phyloP scores from a whole-genome alignment of 1,140 invertebrate genomes.

The Dreissena polymorpha region DNA sequence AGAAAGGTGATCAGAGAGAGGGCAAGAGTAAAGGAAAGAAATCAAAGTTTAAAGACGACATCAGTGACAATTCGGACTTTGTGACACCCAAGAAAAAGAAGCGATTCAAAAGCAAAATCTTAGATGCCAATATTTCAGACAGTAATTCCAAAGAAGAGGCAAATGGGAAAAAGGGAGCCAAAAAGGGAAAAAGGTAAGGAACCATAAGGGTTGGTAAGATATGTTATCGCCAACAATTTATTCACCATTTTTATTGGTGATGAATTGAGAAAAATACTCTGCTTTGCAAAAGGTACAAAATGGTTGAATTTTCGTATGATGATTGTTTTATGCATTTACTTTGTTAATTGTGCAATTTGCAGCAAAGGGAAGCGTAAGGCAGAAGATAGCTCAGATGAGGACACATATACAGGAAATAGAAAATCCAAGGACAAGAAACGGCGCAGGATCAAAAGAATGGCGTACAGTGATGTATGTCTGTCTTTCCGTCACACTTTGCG shows the following conservation, averaged over 20 bases:
- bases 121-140: conserved; percentile 62
- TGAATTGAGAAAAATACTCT: no score
- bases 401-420: conserved; percentile 54
- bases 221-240: no score
- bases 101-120: conserved; percentile 38
- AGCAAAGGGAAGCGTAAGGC: conserved; percentile 27
- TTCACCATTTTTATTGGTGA: no score
- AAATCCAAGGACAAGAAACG: conserved; percentile 41
- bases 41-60: neutral
- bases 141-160: neutral
- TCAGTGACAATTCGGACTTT: conserved; percentile 49
- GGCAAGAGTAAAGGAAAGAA: conserved; percentile 1
- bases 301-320: no score
- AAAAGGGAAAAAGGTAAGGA: conserved; percentile 39
- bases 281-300: no score
- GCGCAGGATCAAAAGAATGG: conserved; percentile 40
- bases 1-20: conserved; percentile 11
- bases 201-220: conserved; percentile 15
- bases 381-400: conserved; percentile 42
- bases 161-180: neutral
- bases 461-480: conserved; percentile 11
- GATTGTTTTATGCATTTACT: no score
- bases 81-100: conserved; percentile 40
- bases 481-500: no score
- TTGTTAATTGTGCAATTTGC: neutral